Base-by-base conservation (phyloP, 2,888 invertebrate genomes). In the Phalera bucephala region DNA sequence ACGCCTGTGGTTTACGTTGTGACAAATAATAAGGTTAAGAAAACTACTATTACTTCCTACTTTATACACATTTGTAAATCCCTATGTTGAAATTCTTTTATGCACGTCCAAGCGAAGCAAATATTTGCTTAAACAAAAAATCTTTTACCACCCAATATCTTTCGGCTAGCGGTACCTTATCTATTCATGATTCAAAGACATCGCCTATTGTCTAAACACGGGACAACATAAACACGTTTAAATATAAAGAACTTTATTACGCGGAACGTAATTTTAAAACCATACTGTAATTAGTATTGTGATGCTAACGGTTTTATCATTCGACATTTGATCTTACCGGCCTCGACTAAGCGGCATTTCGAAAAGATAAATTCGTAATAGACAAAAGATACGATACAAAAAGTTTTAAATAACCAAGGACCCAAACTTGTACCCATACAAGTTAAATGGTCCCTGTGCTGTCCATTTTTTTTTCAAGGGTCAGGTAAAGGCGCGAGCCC, bases 401-500 rank as follows among this genome's bases (percentile, higher is more conserved):
- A 74, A 72, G 59, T 43, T 44, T 40, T 30, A 40, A 30, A 53
- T 72, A 78, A 84, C 76, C 65, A 68, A 62, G 64, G 61, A 40
- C 65, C 71, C 55, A 69, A 72, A 70, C n/a, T n/a, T n/a, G n/a
- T 64, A 66, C 73, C 68, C 17, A 3, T 70, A 65, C 52, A 55
- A 65, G 64, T 65, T 61, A 69, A 75, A 76, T 70, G 64, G 59
- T 40, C 53, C 43, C 59, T 66, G 71, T 46, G 68, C 72, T 62
- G 58, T 31, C 25, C 36, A 58, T 57, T 67, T 74, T 71, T 75
- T 31, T 20, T 27, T 36, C 76, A 72, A 13, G 22, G 42, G 72
- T 72, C 84, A 83, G 65, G 67, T 57, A 64, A 53, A 63, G 74
- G 67, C 75, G 71, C 70, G 72, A 55, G 69, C 64, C 61, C 45